Conservation (phyloP, 1,140 invertebrate species). For the Diprion similis region DNA sequence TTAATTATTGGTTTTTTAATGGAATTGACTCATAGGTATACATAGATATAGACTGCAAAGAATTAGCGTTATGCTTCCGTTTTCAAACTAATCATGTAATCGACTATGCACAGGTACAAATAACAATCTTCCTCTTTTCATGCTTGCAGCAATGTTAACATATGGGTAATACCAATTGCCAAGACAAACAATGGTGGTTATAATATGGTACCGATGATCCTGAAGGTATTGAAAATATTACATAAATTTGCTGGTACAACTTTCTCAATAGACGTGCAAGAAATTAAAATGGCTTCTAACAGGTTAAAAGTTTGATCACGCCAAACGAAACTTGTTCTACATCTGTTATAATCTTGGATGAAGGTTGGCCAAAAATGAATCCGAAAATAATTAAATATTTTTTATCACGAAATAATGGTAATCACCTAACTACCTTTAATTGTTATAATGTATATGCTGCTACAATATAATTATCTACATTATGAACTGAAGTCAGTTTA, state of each 20-base stretch:
- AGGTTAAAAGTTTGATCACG: background rate
- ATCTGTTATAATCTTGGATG: background rate
- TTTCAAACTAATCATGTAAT: background rate
- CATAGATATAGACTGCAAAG: too few species aligned
- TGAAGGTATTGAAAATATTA: background rate
- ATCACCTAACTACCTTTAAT: too few species aligned
- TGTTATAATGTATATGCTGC: too few species aligned
- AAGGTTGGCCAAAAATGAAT: background rate
- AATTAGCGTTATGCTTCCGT: background rate
- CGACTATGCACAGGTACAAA: background rate
- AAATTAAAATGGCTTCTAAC: background rate
- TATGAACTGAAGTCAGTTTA: too few species aligned
- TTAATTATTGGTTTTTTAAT: too few species aligned
- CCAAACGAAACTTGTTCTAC: background rate
- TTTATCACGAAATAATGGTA: too few species aligned
- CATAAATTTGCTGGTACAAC: background rate
- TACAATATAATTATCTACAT: too few species aligned
- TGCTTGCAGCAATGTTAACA: background rate
- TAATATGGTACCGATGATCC: background rate
- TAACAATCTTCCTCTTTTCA: background rate
- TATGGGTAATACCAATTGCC: background rate
- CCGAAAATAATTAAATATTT: background rate
- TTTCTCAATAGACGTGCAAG: background rate
- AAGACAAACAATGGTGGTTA: background rate
- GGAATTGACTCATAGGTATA: too few species aligned